Evolutionary conservation across 2,888 invertebrate species (phyloP).

Genomic region (Acleris literana): DNA sequence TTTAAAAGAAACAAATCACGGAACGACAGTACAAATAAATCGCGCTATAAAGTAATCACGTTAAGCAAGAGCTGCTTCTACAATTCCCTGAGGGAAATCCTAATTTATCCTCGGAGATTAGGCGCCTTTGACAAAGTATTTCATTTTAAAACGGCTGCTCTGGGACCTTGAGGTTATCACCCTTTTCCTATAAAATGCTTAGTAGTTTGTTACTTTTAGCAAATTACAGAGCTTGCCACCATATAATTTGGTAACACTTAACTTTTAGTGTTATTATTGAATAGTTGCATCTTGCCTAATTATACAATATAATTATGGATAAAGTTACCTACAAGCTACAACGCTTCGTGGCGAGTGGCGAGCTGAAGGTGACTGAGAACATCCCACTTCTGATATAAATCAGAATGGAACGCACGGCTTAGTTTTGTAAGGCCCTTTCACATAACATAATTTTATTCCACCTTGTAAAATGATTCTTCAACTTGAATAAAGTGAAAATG

Average conservation of each 20-base stretch:
- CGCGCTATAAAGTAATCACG: conserved; percentile 14
- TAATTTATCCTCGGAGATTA: conserved; percentile 27
- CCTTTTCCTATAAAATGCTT: not conserved
- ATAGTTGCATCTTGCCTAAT: not conserved
- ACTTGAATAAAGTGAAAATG: not conserved
- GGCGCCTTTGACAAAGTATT: conserved; percentile 26
- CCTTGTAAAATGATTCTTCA: not conserved
- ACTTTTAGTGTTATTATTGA: not conserved
- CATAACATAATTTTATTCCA: not conserved
- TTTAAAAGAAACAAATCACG: not conserved
- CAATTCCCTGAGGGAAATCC: conserved; percentile 11
- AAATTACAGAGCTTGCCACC: not conserved
- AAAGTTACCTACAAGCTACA: conserved; percentile 8
- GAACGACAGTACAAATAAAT: conserved; percentile 19
- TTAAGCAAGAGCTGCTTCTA: conserved; percentile 15
- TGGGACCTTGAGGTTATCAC: conserved; percentile 4
- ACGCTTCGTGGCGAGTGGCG: not conserved
- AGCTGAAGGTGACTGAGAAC: conserved; percentile 8
- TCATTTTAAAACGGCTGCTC: conserved; percentile 15
- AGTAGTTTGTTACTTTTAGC: not conserved
- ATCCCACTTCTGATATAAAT: conserved; percentile 6
- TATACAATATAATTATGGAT: not conserved
- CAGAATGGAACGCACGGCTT: conserved; percentile 4
- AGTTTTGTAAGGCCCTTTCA: conserved; percentile 7
- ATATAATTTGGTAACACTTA: not conserved